These are phyloP conservation scores for Garra rufa DNA, from an alignment of 2,113 vertebrate genomes.

Conservation along the genomic window DNA sequence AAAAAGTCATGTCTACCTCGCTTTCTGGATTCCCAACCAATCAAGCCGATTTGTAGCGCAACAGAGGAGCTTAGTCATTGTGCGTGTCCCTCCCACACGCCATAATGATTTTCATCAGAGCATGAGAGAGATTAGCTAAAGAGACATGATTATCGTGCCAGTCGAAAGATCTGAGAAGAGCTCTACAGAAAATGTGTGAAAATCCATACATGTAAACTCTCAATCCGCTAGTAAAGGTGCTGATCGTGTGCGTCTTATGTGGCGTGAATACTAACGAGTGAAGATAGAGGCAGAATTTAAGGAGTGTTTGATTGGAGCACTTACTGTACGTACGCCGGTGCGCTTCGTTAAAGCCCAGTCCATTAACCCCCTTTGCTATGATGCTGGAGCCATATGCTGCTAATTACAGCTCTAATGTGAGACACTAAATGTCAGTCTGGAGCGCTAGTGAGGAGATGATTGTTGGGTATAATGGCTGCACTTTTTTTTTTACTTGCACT, in stretches of 20 bases:
- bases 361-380: conserved; percentile 27
- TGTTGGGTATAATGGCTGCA: conserved; percentile 25
- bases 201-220: neutral
- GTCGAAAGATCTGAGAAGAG: conserved; percentile 34
- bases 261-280: neutral
- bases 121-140: conserved; percentile 66
- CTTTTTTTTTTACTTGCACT: conserved; percentile 7
- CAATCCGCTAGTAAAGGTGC: neutral
- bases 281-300: conserved; percentile 7
- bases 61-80: conserved; percentile 70
- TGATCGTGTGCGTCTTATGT: neutral
- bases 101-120: conserved; percentile 60
- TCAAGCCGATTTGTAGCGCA: conserved; percentile 63
- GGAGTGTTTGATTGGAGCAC: conserved; percentile 15
- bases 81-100: conserved; percentile 64
- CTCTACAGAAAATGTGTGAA: conserved; percentile 8
- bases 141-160: conserved; percentile 63
- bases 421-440: conserved; percentile 41
- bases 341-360: neutral
- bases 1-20: conserved; percentile 56
- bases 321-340: neutral
- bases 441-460: neutral
- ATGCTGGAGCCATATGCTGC: conserved; percentile 20
- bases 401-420: conserved; percentile 46
- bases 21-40: conserved; percentile 54